Conservation (phyloP, 2,797 vertebrate species). For the Crocidura indochinensis region DNA sequence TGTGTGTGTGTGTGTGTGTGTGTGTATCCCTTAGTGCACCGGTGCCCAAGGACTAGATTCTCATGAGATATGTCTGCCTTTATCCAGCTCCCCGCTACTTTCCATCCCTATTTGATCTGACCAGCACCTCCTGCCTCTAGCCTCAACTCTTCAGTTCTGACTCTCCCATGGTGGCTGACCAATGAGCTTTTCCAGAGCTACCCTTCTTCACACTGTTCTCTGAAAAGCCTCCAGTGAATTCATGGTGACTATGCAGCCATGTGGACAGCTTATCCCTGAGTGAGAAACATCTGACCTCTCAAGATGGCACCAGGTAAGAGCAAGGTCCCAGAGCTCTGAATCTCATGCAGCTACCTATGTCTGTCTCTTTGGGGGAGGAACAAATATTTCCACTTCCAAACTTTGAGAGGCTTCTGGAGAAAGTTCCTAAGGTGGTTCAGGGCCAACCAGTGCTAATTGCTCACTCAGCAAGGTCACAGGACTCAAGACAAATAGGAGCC, state of each 20-base stretch:
- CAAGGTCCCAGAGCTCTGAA: conserved; percentile 12
- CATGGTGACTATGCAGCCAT: conserved; percentile 22
- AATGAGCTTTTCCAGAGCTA: background rate
- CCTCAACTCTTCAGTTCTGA: background rate
- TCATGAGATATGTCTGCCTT: too few species aligned
- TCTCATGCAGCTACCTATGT: background rate
- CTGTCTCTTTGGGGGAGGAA: conserved; percentile 52
- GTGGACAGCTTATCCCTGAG: background rate
- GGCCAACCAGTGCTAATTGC: conserved; percentile 39
- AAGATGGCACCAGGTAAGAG: conserved; percentile 39
- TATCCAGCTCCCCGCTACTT: background rate
- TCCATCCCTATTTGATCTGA: background rate
- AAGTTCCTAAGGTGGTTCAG: conserved; percentile 3
- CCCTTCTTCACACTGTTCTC: background rate
- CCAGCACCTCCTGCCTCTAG: background rate
- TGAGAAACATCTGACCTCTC: background rate
- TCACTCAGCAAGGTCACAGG: conserved; percentile 36
- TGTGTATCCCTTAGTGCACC: background rate
- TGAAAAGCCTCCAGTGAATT: conserved; percentile 15
- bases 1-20: background rate
- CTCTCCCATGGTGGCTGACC: conserved; percentile 2
- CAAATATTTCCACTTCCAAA: conserved; percentile 66
- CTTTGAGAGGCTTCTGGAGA: conserved; percentile 63
- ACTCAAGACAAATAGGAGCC: background rate
- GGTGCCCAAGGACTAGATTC: too few species aligned